These are phyloP conservation scores for Papilio helenus DNA, from an alignment of 1,140 invertebrate species.

Conservation along the genomic window DNA sequence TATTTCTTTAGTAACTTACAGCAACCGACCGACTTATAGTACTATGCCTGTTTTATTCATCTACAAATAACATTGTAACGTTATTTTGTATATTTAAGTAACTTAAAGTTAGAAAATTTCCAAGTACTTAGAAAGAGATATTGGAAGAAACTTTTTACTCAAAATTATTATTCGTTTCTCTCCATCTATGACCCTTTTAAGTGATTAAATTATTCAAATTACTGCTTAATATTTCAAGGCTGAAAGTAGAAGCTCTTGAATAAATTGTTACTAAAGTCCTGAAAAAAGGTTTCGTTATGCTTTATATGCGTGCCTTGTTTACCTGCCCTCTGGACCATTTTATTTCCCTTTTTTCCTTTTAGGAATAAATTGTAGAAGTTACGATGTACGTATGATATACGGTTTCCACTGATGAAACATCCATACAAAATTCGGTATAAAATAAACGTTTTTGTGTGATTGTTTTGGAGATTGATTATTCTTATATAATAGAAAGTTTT, in stretches of 20 bases:
- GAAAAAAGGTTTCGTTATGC: constrained; percentile 1
- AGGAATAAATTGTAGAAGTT: neutral
- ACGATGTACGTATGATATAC: neutral
- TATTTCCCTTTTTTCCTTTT: constrained; percentile 11
- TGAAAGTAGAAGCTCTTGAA: constrained; percentile 14
- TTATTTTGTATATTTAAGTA: neutral
- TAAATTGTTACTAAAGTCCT: constrained; percentile 21
- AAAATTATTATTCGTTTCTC: neutral
- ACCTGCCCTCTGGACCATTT: neutral
- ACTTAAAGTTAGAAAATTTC: neutral
- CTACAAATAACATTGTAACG: neutral
- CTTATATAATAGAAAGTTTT: too few species aligned
- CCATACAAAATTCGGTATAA: neutral
- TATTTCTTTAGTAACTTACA: too few species aligned
- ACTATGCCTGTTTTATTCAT: neutral
- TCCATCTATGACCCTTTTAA: constrained; percentile 24
- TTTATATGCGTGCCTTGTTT: constrained; percentile 3
- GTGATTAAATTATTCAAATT: constrained; percentile 23
- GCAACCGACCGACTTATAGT: too few species aligned
- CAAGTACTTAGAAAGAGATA: neutral
- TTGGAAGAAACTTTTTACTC: constrained; percentile 8
- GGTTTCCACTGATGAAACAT: neutral
- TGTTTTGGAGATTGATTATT: too few species aligned
- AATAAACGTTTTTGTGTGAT: too few species aligned
- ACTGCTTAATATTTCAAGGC: constrained; percentile 20